These are phyloP conservation scores for Aleiodes sp. DNA, from an alignment of 1,140 invertebrate genomes.

Conservation along the genomic window DNA sequence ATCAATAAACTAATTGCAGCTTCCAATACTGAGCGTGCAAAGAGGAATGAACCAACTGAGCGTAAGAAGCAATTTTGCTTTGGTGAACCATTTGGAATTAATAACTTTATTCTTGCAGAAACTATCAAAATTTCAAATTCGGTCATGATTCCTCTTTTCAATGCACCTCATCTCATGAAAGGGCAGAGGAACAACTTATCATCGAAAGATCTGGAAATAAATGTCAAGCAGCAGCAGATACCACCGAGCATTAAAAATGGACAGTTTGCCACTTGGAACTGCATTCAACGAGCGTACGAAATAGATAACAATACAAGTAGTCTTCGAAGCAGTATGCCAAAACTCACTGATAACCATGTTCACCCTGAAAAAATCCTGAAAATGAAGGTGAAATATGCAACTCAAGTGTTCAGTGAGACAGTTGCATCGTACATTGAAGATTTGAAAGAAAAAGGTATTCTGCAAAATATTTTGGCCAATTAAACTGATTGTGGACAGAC, in stretches of 20 bases:
- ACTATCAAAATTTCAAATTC: too few relatives aligned
- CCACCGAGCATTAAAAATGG: too few relatives aligned
- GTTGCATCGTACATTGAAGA: not conserved
- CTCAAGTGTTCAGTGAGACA: conserved; percentile 9
- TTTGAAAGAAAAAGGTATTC: not conserved
- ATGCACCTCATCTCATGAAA: too few relatives aligned
- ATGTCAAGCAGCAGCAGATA: too few relatives aligned
- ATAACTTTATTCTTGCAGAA: not conserved
- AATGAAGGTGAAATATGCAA: conserved; percentile 13
- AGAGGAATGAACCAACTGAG: not conserved
- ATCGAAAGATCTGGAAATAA: too few relatives aligned
- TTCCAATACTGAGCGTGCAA: not conserved
- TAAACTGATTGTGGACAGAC: too few relatives aligned
- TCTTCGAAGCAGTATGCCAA: not conserved
- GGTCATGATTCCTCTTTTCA: too few relatives aligned
- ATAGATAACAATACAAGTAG: not conserved
- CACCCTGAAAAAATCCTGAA: not conserved
- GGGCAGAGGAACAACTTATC: too few relatives aligned
- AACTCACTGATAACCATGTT: not conserved
- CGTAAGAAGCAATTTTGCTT: not conserved
- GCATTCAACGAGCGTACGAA: not conserved
- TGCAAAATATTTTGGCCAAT: too few relatives aligned
- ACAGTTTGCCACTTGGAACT: not conserved
- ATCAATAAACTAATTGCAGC: not conserved
- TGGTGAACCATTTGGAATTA: not conserved